A percentile compares a stretch with the other conserved stretches of the same genome.
phyloP scores from a whole-genome alignment of 2,113 vertebrate species.

The Echinops telfairi region DNA sequence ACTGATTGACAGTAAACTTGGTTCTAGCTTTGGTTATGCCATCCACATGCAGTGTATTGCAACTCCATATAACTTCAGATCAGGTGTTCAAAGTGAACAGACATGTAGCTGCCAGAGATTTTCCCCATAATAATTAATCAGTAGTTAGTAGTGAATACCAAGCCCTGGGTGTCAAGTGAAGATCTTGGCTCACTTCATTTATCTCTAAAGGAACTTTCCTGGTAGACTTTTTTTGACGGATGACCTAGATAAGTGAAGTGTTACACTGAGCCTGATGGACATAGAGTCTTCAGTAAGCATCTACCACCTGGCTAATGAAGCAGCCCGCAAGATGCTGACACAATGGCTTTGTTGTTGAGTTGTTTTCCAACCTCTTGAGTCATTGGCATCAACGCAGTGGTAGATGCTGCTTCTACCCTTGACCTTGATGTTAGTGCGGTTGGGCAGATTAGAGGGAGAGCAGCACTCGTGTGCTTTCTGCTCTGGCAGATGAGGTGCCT shows the following conservation, averaged over 20 bases:
- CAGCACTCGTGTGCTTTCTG: not conserved
- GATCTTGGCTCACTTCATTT: not conserved
- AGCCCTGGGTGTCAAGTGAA: not conserved
- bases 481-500: not conserved
- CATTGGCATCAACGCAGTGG: constrained; percentile 44
- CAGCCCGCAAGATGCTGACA: not conserved
- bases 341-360: constrained; percentile 36
- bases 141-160: not conserved
- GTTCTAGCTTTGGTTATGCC: not conserved
- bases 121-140: not conserved
- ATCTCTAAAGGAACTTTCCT: not conserved
- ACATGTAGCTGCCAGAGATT: not conserved
- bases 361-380: constrained; percentile 59
- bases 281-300: not conserved
- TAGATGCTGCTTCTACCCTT: not conserved
- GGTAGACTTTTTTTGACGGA: not conserved
- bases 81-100: not conserved
- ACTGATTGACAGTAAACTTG: not conserved
- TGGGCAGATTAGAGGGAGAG: not conserved
- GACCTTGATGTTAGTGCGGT: constrained; percentile 14
- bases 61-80: not conserved
- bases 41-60: not conserved
- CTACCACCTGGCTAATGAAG: not conserved
- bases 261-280: not conserved
- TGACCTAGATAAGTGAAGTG: not conserved